Conservation (phyloP, 2,888 invertebrate genomes). For the Dynastes maya region DNA sequence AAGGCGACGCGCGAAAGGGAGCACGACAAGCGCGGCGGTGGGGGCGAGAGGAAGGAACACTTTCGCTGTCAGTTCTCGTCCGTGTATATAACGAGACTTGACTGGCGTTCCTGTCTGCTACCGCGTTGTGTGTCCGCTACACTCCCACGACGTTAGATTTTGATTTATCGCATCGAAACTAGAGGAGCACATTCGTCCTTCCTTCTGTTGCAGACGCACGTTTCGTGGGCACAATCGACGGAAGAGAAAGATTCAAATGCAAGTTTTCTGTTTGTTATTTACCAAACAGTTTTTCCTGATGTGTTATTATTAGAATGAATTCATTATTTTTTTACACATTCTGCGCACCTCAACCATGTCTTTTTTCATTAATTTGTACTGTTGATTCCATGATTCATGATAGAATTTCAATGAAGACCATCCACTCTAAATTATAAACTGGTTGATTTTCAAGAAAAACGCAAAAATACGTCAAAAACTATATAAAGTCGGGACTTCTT, state of each 20-base stretch:
- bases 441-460: no score
- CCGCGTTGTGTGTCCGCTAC: slow-evolving; percentile 20
- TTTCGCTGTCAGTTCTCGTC: slow-evolving; percentile 44
- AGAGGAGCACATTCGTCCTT: slow-evolving; percentile 26
- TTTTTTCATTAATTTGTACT: neutral
- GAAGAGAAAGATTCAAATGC: slow-evolving; percentile 29
- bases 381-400: neutral
- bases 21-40: neutral
- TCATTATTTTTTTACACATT: neutral
- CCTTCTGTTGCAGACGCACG: slow-evolving; percentile 41
- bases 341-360: no score
- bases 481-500: no score
- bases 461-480: no score
- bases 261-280: slow-evolving; percentile 41
- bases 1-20: slow-evolving; percentile 16
- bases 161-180: slow-evolving; percentile 43
- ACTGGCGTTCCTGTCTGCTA: slow-evolving; percentile 30
- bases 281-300: slow-evolving; percentile 3
- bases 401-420: no score
- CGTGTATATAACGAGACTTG: slow-evolving; percentile 43
- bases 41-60: slow-evolving; percentile 13
- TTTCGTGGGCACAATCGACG: neutral
- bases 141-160: slow-evolving; percentile 40
- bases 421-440: no score
- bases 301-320: slow-evolving; percentile 8